Percentiles rank a stretch among this genome's conserved stretches.
Conservation (phyloP, 2,797 vertebrate species). For the Manis pentadactyla region DNA sequence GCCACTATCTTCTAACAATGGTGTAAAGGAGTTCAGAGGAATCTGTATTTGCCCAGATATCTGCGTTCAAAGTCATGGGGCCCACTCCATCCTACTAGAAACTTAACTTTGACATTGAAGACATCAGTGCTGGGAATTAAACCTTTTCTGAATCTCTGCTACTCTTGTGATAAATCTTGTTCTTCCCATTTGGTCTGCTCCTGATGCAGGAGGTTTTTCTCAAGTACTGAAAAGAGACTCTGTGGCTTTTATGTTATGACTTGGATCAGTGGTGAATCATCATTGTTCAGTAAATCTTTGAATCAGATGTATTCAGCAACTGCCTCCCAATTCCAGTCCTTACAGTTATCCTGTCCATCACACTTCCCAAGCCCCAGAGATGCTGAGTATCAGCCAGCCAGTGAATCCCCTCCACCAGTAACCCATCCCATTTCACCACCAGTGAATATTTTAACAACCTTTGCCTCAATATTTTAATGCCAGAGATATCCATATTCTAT, state of each 20-base stretch:
- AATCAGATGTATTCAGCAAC: not conserved
- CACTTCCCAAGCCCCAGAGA: not conserved
- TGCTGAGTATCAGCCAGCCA: not conserved
- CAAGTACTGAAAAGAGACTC: not conserved
- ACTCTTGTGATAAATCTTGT: not conserved
- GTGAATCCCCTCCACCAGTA: not conserved
- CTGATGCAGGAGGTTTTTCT: not conserved
- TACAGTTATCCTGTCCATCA: not conserved
- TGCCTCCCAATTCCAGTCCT: not conserved
- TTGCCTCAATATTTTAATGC: too few relatives aligned
- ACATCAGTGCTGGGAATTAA: too few relatives aligned
- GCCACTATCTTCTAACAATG: not conserved
- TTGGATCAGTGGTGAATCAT: not conserved
- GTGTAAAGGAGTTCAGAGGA: not conserved
- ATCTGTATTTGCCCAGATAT: not conserved
- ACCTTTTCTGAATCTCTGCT: not conserved
- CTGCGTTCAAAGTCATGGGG: not conserved
- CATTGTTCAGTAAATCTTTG: not conserved
- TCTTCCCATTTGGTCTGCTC: not conserved
- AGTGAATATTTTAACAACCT: not conserved
- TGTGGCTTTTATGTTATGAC: not conserved
- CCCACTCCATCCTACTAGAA: not conserved
- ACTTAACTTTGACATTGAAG: not conserved
- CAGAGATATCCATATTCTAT: not conserved
- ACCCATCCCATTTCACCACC: not conserved